Conservation (phyloP, 2,888 invertebrate species). For the Hymenopus coronatus region DNA sequence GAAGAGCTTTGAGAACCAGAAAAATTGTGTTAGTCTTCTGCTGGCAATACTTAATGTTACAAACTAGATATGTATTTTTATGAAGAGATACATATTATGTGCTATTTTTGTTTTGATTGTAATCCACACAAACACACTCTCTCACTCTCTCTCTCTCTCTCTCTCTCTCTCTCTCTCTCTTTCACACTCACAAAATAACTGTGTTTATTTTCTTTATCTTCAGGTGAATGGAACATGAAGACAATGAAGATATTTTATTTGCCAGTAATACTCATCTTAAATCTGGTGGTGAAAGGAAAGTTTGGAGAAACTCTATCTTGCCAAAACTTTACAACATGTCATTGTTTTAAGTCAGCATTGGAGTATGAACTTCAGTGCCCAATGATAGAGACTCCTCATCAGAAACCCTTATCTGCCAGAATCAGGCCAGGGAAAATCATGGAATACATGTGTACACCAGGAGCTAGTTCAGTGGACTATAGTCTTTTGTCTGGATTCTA, state of each 20-base stretch:
- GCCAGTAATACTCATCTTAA: neutral
- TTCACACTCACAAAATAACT: no score
- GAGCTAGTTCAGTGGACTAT: constrained; percentile 44
- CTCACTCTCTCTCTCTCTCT: no score
- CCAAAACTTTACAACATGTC: neutral
- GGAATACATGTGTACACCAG: neutral
- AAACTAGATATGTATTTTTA: no score
- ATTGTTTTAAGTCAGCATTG: neutral
- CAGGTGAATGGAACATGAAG: neutral
- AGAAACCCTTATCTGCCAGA: neutral
- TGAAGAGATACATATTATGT: no score
- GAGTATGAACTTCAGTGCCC: neutral
- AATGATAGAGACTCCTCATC: neutral
- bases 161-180: no score
- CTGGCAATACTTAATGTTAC: no score
- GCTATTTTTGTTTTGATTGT: no score
- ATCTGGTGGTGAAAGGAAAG: neutral
- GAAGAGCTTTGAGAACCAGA: no score
- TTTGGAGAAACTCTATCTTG: neutral
- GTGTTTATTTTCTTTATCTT: neutral
- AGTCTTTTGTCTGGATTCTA: constrained; percentile 51
- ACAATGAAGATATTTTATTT: neutral
- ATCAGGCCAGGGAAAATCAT: neutral
- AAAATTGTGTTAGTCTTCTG: no score
- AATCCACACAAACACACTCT: no score